Evolutionary conservation across 64 coral and sea anemone species (phyloP), one percentile per base, ranked within the genome.

Genomic region (Hydrozoanthus tunicans): DNA sequence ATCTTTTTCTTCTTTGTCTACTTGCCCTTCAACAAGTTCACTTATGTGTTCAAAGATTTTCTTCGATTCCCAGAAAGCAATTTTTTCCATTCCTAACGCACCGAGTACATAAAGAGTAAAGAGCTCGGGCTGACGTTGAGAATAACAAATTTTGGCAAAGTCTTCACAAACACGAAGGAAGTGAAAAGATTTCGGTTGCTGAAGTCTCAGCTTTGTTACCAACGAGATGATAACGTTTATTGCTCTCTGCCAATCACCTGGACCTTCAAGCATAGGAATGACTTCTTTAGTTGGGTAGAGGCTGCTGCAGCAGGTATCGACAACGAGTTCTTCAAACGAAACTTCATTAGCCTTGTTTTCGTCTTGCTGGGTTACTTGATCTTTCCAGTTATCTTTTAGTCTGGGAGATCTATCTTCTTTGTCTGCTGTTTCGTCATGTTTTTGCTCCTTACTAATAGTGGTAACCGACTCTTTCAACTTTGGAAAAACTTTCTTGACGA

Each of bases 111-210:
- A 88, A 6, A 88, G 24, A 12, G 55, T 9, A 59, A 7, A 74
- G 27, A 53, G 83, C 6, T 83, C 43, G 9, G 55, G 54, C 43
- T 60, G 24, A 14, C 20, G 25, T 20, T 72, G 56, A 69, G 9
- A 72, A 72, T 58, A 59, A 0, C 56, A 53, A 23, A 56, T 27
- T 68, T 70, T 73, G 66, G 83, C 83, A 17, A 86, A 86, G 17
- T 86, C 83, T 72, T 86, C 83, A 73, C 83, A 86, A 12, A 86
- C 67, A 86, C 83, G 83, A 86, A 86, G 83, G 13, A 72, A 86
- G 83, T 86, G 83, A 86, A 86, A 86, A 6, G 83, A 86, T 12
- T 68, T 68, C 58, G 67, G 54, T 59, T 73, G 67, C 5, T 86
- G 66, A 26, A 86, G 83, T 73, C 66, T 14, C 23, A 86, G 66